Conservation (phyloP, 2,113 vertebrate genomes). For the human region GRCh38 chr20:22465001-22465500, state of each 20-base stretch:
- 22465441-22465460: neutral
- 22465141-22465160: neutral
- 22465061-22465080: neutral
- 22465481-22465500: neutral
- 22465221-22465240: neutral
- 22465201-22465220: neutral
- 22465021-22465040: neutral
- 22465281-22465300: neutral
- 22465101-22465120: neutral
- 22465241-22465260: neutral
- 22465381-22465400: neutral
- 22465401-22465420: neutral
- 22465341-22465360: neutral
- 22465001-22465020: neutral
- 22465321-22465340: neutral
- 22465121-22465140: neutral
- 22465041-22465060: neutral
- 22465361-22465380: neutral
- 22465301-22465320: neutral
- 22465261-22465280: neutral
- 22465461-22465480: neutral
- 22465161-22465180: neutral
- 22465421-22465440: neutral
- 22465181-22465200: neutral
- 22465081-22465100: neutral